These are phyloP conservation scores for Notarius quadriscutis DNA, from an alignment of 2,113 vertebrate species.

Conservation along the genomic window DNA sequence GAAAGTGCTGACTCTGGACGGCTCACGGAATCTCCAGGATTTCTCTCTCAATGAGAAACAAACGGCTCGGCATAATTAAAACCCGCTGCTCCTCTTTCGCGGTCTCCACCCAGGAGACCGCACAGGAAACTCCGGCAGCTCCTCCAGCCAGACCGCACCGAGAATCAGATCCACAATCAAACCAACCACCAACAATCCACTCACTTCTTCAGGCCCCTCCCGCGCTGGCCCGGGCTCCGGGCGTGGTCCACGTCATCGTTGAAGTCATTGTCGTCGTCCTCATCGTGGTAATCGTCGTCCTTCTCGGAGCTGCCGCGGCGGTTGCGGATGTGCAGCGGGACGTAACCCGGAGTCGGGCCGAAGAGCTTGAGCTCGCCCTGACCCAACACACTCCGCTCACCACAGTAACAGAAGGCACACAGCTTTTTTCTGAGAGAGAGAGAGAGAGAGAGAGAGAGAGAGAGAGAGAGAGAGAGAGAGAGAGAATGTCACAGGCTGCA, in stretches of 20 bases:
- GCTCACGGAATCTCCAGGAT: not conserved
- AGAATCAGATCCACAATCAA: not conserved
- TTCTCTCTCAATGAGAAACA: not conserved
- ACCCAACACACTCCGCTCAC: conserved; percentile 86
- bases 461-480: conserved; percentile 11
- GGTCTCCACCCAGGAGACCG: not conserved
- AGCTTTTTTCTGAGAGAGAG: conserved; percentile 82
- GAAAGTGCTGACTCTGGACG: not conserved
- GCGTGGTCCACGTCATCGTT: conserved; percentile 62
- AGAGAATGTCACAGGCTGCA: not conserved
- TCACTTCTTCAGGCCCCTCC: conserved; percentile 80
- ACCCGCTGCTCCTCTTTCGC: not conserved
- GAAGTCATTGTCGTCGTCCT: conserved; percentile 65
- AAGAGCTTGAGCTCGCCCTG: conserved; percentile 93
- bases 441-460: conserved; percentile 15
- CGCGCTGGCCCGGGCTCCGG: conserved; percentile 68
- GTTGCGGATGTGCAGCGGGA: conserved; percentile 79
- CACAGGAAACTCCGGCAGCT: not conserved
- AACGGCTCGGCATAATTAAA: not conserved
- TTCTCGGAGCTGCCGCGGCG: conserved; percentile 77
- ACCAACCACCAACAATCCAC: conserved; percentile 41
- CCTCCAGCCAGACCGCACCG: not conserved
- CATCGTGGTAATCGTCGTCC: conserved; percentile 76
- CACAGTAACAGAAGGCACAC: conserved; percentile 97
- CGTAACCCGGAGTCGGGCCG: conserved; percentile 85